Evolutionary conservation across 92 coral and sea anemone species (phyloP).

Genomic region (Bergia puertoricense): DNA sequence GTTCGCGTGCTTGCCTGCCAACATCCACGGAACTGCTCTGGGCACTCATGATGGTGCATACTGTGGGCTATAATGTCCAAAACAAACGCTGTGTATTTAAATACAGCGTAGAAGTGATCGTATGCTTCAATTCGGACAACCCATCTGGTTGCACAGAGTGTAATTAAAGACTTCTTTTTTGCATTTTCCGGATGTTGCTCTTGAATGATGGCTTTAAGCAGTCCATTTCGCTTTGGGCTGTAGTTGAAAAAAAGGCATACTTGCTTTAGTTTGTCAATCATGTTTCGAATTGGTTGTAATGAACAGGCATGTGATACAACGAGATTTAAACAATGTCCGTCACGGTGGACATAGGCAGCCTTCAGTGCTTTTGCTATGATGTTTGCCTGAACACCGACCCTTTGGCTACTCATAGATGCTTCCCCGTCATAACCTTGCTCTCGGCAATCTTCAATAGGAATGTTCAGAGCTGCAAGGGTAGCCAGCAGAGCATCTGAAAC

Average conservation of each 20-base stretch:
- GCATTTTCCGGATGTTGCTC: slow-evolving; percentile 55
- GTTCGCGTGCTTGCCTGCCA: not conserved
- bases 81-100: slow-evolving; percentile 47
- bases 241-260: slow-evolving; percentile 42
- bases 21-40: slow-evolving; percentile 52
- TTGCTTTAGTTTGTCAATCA: slow-evolving; percentile 32
- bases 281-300: not conserved
- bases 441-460: slow-evolving; percentile 42
- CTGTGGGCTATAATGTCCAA: slow-evolving; percentile 57
- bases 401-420: slow-evolving; percentile 46
- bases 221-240: slow-evolving; percentile 49
- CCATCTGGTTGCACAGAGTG: slow-evolving; percentile 44
- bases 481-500: slow-evolving; percentile 10
- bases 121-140: slow-evolving; percentile 41
- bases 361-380: slow-evolving; percentile 29
- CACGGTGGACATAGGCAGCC: slow-evolving; percentile 4
- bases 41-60: slow-evolving; percentile 52
- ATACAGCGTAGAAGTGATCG: slow-evolving; percentile 47
- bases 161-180: slow-evolving; percentile 49
- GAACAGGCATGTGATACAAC: slow-evolving; percentile 29
- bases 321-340: slow-evolving; percentile 32
- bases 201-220: slow-evolving; percentile 50
- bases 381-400: slow-evolving; percentile 51
- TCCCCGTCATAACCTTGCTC: slow-evolving; percentile 56
- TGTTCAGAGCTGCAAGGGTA: slow-evolving; percentile 18